Evolutionary conservation across 2,797 vertebrate species (phyloP).

Genomic region (Enteromius viviparus): DNA sequence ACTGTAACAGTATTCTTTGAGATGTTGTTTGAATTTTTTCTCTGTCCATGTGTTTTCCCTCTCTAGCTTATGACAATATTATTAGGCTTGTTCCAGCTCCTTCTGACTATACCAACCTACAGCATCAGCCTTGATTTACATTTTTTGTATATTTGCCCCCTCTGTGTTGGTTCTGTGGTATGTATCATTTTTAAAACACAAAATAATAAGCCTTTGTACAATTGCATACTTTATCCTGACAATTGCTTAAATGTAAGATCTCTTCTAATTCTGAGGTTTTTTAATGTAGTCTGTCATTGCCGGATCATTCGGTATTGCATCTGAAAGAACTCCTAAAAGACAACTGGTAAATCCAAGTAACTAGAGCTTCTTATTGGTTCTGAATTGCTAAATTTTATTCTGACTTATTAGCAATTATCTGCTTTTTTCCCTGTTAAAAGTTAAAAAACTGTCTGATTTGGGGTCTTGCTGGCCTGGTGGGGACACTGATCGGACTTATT

Average conservation of each 20-base stretch:
- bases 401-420: not conserved
- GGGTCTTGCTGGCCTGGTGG: slow-evolving; percentile 67
- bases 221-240: not conserved
- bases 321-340: slow-evolving; percentile 68
- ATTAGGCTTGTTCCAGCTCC: slow-evolving; percentile 73
- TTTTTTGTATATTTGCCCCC: slow-evolving; percentile 65
- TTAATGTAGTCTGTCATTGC: slow-evolving; percentile 70
- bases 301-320: slow-evolving; percentile 74
- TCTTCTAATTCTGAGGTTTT: slow-evolving; percentile 7
- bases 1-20: not conserved
- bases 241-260: not conserved
- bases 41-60: slow-evolving; percentile 21
- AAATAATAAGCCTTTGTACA: not conserved
- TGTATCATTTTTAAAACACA: slow-evolving; percentile 41
- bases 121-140: slow-evolving; percentile 35
- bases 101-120: slow-evolving; percentile 67
- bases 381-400: not conserved
- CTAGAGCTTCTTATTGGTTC: not conserved
- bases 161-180: slow-evolving; percentile 72
- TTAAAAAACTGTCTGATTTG: slow-evolving; percentile 66
- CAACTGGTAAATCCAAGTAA: slow-evolving; percentile 61
- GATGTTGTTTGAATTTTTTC: not conserved
- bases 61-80: slow-evolving; percentile 73
- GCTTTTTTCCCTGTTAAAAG: slow-evolving; percentile 57
- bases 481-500: slow-evolving; percentile 67